Percentiles rank a stretch among this genome's conserved stretches.
Conservation (phyloP, 1,140 invertebrate species). For the Microplitis demolitor region DNA sequence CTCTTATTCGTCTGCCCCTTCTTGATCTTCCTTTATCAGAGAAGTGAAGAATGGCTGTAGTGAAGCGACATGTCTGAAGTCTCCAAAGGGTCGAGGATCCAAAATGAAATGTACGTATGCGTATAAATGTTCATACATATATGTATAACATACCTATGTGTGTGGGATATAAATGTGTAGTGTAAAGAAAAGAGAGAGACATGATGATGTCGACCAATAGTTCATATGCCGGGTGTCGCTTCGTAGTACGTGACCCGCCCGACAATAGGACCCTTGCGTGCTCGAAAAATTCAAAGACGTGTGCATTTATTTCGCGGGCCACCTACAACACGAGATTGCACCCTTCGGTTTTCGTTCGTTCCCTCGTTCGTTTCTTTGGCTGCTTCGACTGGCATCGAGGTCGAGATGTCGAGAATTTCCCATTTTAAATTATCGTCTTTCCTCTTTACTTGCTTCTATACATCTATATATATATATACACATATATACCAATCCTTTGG, state of each 20-base stretch:
- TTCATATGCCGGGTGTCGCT: conserved; percentile 45
- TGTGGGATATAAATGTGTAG: neutral
- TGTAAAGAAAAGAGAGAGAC: neutral
- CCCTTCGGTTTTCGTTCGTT: conserved; percentile 16
- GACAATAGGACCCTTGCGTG: conserved; percentile 35
- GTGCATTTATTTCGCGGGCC: conserved; percentile 44
- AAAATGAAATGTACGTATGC: neutral
- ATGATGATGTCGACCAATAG: conserved; percentile 45
- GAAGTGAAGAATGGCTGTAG: neutral
- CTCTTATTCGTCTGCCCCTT: neutral
- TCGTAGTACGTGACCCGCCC: conserved; percentile 39
- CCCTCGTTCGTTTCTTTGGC: neutral
- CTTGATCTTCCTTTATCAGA: conserved; percentile 9
- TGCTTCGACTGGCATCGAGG: neutral
- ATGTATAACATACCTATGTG: neutral
- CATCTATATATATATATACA: too few relatives aligned
- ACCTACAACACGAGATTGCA: conserved; percentile 34
- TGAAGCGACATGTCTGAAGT: conserved; percentile 5
- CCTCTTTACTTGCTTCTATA: neutral
- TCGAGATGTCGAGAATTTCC: conserved; percentile 12
- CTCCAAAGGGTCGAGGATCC: neutral
- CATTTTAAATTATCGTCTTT: neutral
- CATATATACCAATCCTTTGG: neutral
- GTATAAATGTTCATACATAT: neutral
- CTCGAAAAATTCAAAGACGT: conserved; percentile 42